Conservation (phyloP, 2,888 invertebrate species). For the Dryococelus australis region DNA sequence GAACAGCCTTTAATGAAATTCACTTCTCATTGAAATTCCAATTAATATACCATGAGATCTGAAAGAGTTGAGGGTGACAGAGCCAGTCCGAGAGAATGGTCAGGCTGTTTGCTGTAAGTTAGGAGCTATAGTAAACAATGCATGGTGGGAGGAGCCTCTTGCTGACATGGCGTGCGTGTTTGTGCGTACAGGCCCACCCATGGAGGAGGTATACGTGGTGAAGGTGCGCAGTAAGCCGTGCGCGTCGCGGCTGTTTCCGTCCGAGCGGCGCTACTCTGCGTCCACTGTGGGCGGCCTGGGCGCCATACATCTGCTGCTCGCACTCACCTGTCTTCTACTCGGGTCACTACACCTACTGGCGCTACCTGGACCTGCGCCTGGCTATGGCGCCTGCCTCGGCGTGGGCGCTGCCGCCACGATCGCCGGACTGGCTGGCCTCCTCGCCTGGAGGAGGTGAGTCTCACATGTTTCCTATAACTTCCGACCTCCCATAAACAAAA, state of each 20-base stretch:
- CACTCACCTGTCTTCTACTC: conserved; percentile 65
- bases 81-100: too few species aligned
- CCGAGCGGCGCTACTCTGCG: conserved; percentile 72
- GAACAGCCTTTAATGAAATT: too few species aligned
- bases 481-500: too few species aligned
- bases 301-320: conserved; percentile 69
- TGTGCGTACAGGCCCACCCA: conserved; percentile 54
- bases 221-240: conserved; percentile 70
- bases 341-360: conserved; percentile 63
- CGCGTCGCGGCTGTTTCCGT: conserved; percentile 67
- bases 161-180: background rate
- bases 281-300: conserved; percentile 71
- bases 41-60: too few species aligned
- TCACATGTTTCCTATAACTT: too few species aligned
- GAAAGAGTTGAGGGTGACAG: too few species aligned
- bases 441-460: conserved; percentile 65
- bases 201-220: conserved; percentile 74
- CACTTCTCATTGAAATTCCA: too few species aligned
- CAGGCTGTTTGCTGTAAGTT: too few species aligned
- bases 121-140: too few species aligned
- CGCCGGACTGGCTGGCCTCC: conserved; percentile 59
- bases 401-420: conserved; percentile 44
- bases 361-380: conserved; percentile 22
- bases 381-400: conserved; percentile 42
- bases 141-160: too few species aligned